Evolutionary conservation across 2,888 invertebrate genomes (phyloP), one percentile per base, ranked within the genome.

Genomic region (Teleogryllus oceanicus): DNA sequence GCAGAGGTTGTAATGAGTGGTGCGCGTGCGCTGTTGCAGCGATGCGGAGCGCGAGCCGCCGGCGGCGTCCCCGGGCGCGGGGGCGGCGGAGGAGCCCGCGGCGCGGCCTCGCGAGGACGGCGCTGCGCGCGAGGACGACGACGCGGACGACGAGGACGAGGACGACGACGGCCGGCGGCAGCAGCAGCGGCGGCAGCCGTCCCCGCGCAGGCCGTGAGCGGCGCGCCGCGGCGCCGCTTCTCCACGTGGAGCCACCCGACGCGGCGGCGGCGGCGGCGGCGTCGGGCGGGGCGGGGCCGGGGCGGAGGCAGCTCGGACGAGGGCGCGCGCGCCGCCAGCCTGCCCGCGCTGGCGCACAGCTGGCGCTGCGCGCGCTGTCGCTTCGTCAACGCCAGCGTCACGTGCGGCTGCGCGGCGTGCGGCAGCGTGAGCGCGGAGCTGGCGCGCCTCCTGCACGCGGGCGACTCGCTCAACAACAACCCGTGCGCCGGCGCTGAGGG

Each of bases 351-450:
- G 79, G 82, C 84, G 50, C 83, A 84, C 62, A 83, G 84, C 80
- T 88, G 88, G 88, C 83, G 83, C 79, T 88, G 88, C 81, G 81
- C 83, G 76, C 82, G 83, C 21, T 86, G 87, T 82, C 84, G 83
- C 50, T 85, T 85, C 81, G 83, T 85, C 79, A 87, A 87, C 82
- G 84, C 85, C 74, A 84, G 84, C 81, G 84, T 84, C n/a, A 83
- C 84, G 13, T 78, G 81, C 16, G 80, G 79, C 49, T 85, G 85
- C 81, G 84, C 83, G 16, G 83, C 83, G 50, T 85, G 85, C 81
- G 83, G 84, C 49, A 77, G 76, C 16, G 51, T 80, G 50, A 78
- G 81, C 37, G 78, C 75, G 18, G 79, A 79, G 49, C 78, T 81
- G 79, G 81, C 78, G 4, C 79, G 20, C 16, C 81, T 80, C 50